Base-by-base conservation (phyloP, 2,113 vertebrate species). In the Cyprinodon variegatus region DNA sequence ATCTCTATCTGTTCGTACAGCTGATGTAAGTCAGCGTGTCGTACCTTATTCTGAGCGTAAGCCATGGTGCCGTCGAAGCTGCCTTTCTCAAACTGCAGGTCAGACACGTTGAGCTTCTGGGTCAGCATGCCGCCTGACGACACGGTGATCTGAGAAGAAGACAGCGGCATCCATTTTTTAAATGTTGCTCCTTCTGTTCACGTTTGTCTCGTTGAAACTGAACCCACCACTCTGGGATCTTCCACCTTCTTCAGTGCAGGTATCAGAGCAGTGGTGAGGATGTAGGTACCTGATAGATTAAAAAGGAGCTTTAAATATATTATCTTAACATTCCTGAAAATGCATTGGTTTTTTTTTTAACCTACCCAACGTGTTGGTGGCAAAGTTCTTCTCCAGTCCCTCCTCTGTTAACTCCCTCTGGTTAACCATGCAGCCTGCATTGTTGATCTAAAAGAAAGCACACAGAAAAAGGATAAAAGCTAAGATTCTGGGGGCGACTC, bases 121-220 rank as follows among this genome's bases (percentile, higher is more conserved):
- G 96, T 95, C 61, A 97, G 90, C 96, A 97, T 96, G 59, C 96
- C 96, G 4, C 96, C 96, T 1, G 96, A 97, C 2, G 96, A 97
- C 70, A 96, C 96, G 0, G 94, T 97, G 65, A 97, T 82, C 96
- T 97, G 88, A 70, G 11, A 13, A n/a, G 12, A 13, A 70, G 40
- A 36, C 1, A 11, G 9, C 1, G 5, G 36, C 29, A 29, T 29
- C 29, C 20, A 67, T 15, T 11, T 39, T 1, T 4, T 37, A 48
- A 13, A 11, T 64, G 59, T 59, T 36, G 29, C 4, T 40, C 1
- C 1, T 29, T 65, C 1, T 13, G 0, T 6, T 38, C 9, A n/a
- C 3, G 11, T 43, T 50, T 57, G 3, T 43, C 68, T 3, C 11
- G 43, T n/a, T 20, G 11, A 64, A 70, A 64, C 14, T 60, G 2